These are phyloP conservation scores for Prochilodus magdalenae DNA, from an alignment of 2,113 vertebrate species.

Conservation along the genomic window DNA sequence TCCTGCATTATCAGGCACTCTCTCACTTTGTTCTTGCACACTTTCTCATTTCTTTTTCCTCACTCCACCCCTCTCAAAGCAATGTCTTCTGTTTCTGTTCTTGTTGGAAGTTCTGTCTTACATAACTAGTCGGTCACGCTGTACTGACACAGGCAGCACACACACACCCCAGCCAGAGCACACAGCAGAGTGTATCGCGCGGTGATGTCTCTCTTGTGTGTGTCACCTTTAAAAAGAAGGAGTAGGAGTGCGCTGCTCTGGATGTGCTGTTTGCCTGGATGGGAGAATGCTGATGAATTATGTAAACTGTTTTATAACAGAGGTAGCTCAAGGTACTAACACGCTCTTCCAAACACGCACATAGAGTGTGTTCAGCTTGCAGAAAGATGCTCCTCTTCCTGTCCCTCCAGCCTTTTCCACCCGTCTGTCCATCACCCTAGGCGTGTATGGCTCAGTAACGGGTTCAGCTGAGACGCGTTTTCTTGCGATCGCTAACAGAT, in stretches of 20 bases:
- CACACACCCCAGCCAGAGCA: background rate
- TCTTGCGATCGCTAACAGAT: constrained; percentile 13
- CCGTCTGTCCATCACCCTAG: background rate
- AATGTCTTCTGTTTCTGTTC: background rate
- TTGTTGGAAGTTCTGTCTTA: constrained; percentile 59
- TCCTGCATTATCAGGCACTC: background rate
- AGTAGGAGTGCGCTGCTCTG: background rate
- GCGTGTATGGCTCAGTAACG: background rate
- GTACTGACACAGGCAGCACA: constrained; percentile 32
- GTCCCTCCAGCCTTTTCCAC: background rate
- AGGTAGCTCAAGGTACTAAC: background rate
- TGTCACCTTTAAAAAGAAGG: constrained; percentile 58
- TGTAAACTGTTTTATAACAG: constrained; percentile 15
- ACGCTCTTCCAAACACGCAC: background rate
- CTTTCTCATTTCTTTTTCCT: background rate
- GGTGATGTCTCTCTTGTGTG: background rate
- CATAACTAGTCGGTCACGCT: constrained; percentile 58
- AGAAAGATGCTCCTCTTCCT: background rate
- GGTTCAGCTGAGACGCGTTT: background rate
- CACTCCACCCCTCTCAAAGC: background rate
- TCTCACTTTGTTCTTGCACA: background rate
- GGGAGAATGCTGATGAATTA: background rate
- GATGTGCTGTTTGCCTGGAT: background rate
- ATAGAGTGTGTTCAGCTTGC: background rate
- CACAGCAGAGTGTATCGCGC: background rate